These are phyloP conservation scores for Hippopotamus amphibius DNA, from an alignment of 2,113 vertebrate genomes.

Conservation along the genomic window DNA sequence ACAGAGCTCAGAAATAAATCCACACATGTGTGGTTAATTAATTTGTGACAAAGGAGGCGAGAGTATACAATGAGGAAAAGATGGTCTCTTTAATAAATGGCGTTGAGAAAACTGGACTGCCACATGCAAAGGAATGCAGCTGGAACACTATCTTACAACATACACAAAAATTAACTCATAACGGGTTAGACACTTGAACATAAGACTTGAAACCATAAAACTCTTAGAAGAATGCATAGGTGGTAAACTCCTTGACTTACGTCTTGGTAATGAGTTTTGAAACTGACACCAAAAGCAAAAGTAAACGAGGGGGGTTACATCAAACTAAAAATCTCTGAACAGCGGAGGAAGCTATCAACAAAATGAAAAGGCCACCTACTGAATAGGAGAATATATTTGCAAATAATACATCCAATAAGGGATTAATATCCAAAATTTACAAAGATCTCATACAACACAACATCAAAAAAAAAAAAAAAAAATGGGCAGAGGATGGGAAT, in stretches of 20 bases:
- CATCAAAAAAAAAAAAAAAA: background rate
- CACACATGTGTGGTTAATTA: background rate
- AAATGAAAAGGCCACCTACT: background rate
- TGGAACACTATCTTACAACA: background rate
- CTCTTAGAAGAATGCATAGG: background rate
- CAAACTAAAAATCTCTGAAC: background rate
- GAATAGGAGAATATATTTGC: background rate
- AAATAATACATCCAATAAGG: background rate
- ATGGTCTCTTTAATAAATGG: background rate
- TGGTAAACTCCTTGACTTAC: background rate
- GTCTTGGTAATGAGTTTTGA: background rate
- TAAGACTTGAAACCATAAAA: background rate
- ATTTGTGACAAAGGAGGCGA: background rate
- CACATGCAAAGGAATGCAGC: background rate
- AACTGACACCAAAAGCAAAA: background rate
- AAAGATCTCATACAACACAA: background rate
- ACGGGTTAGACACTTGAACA: background rate
- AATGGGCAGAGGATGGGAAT: background rate
- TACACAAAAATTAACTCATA: background rate
- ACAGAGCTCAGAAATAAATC: background rate
- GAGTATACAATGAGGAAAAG: background rate
- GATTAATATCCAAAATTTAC: background rate
- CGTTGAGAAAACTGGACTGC: background rate
- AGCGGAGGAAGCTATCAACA: background rate
- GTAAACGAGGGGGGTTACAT: background rate